Conservation (phyloP, 64 coral and sea anemone species). For the Acropora yongei region DNA sequence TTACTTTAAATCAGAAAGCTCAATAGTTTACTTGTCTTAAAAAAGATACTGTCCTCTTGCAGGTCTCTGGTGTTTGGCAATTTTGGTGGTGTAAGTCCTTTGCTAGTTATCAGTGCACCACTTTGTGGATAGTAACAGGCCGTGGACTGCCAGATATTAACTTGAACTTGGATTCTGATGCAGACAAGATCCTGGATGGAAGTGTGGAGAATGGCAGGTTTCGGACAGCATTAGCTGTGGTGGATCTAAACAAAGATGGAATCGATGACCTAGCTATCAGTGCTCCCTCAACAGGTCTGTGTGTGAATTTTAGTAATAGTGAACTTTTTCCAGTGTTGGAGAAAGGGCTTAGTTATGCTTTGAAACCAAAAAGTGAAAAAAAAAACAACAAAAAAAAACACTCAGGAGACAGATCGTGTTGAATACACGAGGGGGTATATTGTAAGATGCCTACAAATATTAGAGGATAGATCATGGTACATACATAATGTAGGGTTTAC, state of each 20-base stretch:
- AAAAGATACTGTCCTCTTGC: not conserved
- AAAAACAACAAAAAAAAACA: too few relatives aligned
- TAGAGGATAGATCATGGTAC: too few relatives aligned
- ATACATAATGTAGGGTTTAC: too few relatives aligned
- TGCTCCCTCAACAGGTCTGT: slow-evolving; percentile 91
- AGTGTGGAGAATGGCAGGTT: slow-evolving; percentile 81
- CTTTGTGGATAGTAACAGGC: slow-evolving; percentile 58
- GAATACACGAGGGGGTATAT: too few relatives aligned
- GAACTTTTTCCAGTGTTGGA: too few relatives aligned
- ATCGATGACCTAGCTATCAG: slow-evolving; percentile 88
- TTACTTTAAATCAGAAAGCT: too few relatives aligned
- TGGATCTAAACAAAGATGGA: slow-evolving; percentile 93
- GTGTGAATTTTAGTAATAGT: too few relatives aligned
- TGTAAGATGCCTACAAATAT: too few relatives aligned
- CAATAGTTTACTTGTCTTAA: too few relatives aligned
- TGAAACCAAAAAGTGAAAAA: too few relatives aligned
- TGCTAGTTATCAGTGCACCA: slow-evolving; percentile 85
- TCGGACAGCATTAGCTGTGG: slow-evolving; percentile 78
- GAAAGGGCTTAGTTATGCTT: too few relatives aligned
- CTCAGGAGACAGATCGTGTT: too few relatives aligned
- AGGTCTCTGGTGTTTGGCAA: slow-evolving; percentile 86
- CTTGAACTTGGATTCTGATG: slow-evolving; percentile 75
- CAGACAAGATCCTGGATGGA: slow-evolving; percentile 83
- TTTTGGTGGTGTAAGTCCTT: slow-evolving; percentile 49
- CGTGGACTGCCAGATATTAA: slow-evolving; percentile 52